These are phyloP conservation scores for Doryteuthis pealeii DNA, from an alignment of 1,140 invertebrate species.

Conservation along the genomic window DNA sequence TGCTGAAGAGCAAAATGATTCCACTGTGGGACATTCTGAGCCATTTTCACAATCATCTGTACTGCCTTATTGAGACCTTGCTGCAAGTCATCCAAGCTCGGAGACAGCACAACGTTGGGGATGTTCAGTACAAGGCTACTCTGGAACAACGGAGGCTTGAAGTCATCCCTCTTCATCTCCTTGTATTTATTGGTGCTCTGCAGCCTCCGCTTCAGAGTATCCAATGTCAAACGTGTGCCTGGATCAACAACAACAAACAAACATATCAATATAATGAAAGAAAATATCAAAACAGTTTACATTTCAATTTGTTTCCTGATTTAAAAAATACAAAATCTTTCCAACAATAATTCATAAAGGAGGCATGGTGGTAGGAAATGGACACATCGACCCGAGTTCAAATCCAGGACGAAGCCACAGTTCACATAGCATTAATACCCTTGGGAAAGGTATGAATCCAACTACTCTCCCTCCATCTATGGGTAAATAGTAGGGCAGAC, in stretches of 20 bases:
- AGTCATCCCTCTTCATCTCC: conserved; percentile 44
- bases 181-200: conserved; percentile 55
- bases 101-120: conserved; percentile 82
- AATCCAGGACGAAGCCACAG: too few species aligned
- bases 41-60: conserved; percentile 58
- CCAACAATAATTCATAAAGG: too few species aligned
- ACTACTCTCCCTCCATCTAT: too few species aligned
- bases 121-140: conserved; percentile 78
- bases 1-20: conserved; percentile 55
- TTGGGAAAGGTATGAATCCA: too few species aligned
- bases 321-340: too few species aligned
- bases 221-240: conserved; percentile 58
- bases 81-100: conserved; percentile 88
- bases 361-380: too few species aligned
- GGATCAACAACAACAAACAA: conserved; percentile 8
- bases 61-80: conserved; percentile 75
- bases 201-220: conserved; percentile 58
- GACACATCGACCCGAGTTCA: too few species aligned
- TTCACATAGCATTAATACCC: too few species aligned
- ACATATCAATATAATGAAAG: conserved; percentile 4
- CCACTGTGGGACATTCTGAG: conserved; percentile 58
- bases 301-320: too few species aligned
- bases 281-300: too few species aligned
- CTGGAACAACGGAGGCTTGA: conserved; percentile 53
- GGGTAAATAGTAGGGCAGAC: too few species aligned